Base-by-base conservation (phyloP, 2,113 vertebrate species). In the Echinops telfairi region DNA sequence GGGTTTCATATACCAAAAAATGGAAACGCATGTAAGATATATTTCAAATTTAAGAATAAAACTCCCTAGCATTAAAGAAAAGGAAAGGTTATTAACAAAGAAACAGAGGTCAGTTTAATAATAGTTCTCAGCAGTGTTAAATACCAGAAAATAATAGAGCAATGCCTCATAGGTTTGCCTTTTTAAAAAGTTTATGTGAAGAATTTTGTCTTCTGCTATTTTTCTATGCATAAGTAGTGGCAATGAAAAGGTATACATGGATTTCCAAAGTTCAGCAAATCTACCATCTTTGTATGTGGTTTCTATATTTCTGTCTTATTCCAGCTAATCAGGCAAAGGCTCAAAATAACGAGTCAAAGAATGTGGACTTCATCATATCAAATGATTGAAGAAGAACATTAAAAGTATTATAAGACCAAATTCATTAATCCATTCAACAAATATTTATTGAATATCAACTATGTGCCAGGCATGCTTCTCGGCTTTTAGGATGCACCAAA, bases 321-420 rank as follows among this genome's bases (percentile, higher is more conserved):
- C 12, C 16, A 66, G 22, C 8, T 57, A 86, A 64, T 57, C 7
- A 75, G 66, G 4, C 66, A 68, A 86, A 86, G 16, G 57, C 22
- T 76, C 40, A 79, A 81, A 81, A 81, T 75, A 40, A 66, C 81
- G 23, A 90, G 53, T 85, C 38, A 94, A 86, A 64, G 7, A 90
- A 68, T 47, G 57, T 82, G 2, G 40, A 73, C 31, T 43, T 57
- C 23, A 31, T 75, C 38, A 40, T 75, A 81, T 80, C 57, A 77
- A 76, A 76, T 82, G 68, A 75, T 8, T 81, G 68, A 86, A 75
- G 19, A 89, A 57, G 20, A 27, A 75, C 10, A 19, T 33, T 90
- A 68, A 90, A n/a, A 68, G 86, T 40, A 86, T 40, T 90, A 76
- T 64, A 86, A 80, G 4, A 80, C 20, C n/a, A 23, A 75, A 90